phyloP scores from a whole-genome alignment of 1,140 invertebrate species.

The Odontomachus brunneus region DNA sequence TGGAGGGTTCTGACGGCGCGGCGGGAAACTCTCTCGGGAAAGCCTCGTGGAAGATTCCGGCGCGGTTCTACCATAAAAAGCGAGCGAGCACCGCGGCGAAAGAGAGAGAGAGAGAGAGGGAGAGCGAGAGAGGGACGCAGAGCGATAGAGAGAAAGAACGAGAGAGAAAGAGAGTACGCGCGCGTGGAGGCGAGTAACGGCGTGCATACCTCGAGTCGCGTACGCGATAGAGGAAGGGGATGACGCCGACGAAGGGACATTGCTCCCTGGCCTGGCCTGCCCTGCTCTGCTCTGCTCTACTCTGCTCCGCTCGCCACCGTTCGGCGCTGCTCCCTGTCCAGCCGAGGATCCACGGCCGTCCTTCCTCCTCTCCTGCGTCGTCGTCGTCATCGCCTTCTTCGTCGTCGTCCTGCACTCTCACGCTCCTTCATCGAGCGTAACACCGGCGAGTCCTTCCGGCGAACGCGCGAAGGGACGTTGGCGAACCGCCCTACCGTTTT shows the following conservation, averaged over 20 bases:
- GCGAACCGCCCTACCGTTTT: not conserved
- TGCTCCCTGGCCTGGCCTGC: constrained; percentile 80
- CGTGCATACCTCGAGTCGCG: constrained; percentile 80
- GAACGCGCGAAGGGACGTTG: constrained; percentile 40
- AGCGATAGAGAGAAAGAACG: not conserved
- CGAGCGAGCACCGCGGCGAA: constrained; percentile 25
- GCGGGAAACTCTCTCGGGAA: constrained; percentile 27
- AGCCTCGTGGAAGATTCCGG: constrained; percentile 33
- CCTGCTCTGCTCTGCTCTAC: constrained; percentile 69
- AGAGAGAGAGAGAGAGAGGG: constrained; percentile 67
- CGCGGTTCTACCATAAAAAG: constrained; percentile 43
- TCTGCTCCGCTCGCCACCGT: constrained; percentile 50
- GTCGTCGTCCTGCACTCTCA: constrained; percentile 71
- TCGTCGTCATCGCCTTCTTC: constrained; percentile 22
- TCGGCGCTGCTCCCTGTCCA: constrained; percentile 70
- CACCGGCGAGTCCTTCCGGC: constrained; percentile 67
- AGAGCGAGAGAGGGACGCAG: too few species aligned
- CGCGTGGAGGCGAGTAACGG: constrained; percentile 81
- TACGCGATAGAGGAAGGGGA: constrained; percentile 81
- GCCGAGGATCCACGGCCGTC: constrained; percentile 67
- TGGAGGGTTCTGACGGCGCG: constrained; percentile 13
- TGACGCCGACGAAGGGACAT: constrained; percentile 82
- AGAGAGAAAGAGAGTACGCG: constrained; percentile 65
- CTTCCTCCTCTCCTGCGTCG: constrained; percentile 7
- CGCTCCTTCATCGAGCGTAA: constrained; percentile 70